Base-by-base conservation (phyloP, 2,113 vertebrate species). In the Lampris incognitus region DNA sequence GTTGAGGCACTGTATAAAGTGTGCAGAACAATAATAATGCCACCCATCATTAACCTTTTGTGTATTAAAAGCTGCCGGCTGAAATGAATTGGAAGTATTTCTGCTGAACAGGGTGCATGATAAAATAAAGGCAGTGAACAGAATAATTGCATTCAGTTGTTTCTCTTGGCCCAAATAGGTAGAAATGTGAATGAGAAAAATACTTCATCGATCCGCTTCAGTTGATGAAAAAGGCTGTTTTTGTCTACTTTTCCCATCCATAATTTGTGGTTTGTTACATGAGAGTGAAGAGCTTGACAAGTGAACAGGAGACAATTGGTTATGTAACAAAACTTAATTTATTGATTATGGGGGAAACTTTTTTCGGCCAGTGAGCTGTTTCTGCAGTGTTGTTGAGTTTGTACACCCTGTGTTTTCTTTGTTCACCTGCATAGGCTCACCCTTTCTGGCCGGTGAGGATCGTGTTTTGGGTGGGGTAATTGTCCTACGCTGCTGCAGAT, bases 391-490 rank as follows among this genome's bases (percentile, higher is more conserved):
- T 66, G 37, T 42, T 1, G 48, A 5, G 1, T 48, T 41, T 72
- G n/a, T 24, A 24, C 24, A 24, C 24, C 24, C 24, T 24, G 7
- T 78, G 24, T 69, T 80, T 55, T 82, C 54, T 87, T 49, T 75
- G 87, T 93, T 71, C 92, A 9, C 72, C 58, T 24, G 24, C 24
- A 24, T 84, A 99, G 98, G 97, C 87, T 99, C 98, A 69, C 97
- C 97, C 80, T 99, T 99, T 85, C 92, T 99, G 80, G 95, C 97
- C 88, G 95, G 91, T 77, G 98, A 99, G 89, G 98, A 99, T 59
- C 96, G 97, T 11, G 97, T 99, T 8, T 93, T 99, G 0, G 98
- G 98, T 50, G 98, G 98, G 63, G 97, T 99, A 68, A 99, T 99
- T 39, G 97, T 99, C 77, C 94, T 99, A 81, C 95, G 97, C 58